Evolutionary conservation across 2,888 invertebrate genomes (phyloP).

Genomic region (Uloborus plumipes): DNA sequence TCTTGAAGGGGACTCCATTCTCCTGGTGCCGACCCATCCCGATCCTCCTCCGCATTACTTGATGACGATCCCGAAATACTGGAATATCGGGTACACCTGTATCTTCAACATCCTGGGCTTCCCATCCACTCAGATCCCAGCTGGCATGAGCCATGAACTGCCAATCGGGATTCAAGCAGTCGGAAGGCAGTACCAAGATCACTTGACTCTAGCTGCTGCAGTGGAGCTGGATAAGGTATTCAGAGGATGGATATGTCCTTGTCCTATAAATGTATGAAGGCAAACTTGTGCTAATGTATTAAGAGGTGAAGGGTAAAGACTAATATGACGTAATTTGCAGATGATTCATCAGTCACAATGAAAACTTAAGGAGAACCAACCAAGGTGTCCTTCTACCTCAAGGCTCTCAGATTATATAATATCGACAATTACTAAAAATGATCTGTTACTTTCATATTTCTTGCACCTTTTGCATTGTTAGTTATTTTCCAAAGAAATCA

Average conservation of each 20-base stretch:
- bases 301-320: no score
- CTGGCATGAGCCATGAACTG: conserved; percentile 80
- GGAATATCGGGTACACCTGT: conserved; percentile 88
- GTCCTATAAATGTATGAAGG: conserved; percentile 5
- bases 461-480: no score
- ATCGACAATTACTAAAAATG: no score
- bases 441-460: no score
- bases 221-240: conserved; percentile 82
- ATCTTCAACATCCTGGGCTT: conserved; percentile 89
- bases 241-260: conserved; percentile 80
- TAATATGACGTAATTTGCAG: no score
- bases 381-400: no score
- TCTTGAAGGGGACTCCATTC: conserved; percentile 79
- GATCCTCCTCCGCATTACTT: conserved; percentile 89
- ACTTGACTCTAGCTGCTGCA: conserved; percentile 85
- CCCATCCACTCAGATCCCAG: conserved; percentile 87
- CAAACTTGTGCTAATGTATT: no score
- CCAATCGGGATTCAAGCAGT: conserved; percentile 83
- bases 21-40: conserved; percentile 91
- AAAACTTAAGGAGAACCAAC: no score
- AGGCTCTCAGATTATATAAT: no score
- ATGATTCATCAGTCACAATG: no score
- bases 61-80: conserved; percentile 83
- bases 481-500: no score
- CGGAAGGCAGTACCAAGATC: conserved; percentile 77